Conservation (phyloP, 2,888 invertebrate species). For the Seira musarum region DNA sequence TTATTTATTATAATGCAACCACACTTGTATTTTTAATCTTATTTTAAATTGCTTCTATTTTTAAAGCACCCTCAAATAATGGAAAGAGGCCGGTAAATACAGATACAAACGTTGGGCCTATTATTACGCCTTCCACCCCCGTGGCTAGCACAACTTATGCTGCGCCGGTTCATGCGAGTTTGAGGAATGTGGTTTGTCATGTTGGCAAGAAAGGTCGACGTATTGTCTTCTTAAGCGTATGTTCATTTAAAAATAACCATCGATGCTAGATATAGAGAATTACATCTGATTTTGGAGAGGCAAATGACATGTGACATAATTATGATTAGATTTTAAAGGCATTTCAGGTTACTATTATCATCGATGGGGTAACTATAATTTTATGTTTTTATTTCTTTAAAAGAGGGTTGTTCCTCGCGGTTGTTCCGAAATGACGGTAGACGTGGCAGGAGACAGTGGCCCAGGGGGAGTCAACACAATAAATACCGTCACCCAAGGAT, state of each 20-base stretch:
- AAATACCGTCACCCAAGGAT: constrained; percentile 68
- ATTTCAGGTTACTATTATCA: too few relatives aligned
- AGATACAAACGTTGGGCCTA: constrained; percentile 56
- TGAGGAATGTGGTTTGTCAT: constrained; percentile 69
- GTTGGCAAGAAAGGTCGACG: constrained; percentile 69
- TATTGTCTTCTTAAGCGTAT: constrained; percentile 68
- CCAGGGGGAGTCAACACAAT: constrained; percentile 61
- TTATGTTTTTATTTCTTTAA: constrained; percentile 36
- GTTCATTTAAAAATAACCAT: too few relatives aligned
- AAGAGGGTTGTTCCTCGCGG: constrained; percentile 69
- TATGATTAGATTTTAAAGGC: too few relatives aligned
- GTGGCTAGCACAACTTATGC: constrained; percentile 47
- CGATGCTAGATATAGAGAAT: too few relatives aligned
- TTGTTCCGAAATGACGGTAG: constrained; percentile 68
- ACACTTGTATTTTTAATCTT: too few relatives aligned
- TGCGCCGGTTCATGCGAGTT: constrained; percentile 63
- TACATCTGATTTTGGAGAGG: too few relatives aligned
- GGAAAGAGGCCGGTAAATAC: constrained; percentile 64
- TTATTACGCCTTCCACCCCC: constrained; percentile 45
- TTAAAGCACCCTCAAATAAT: constrained; percentile 4
- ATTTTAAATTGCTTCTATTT: too few relatives aligned
- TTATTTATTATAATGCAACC: background rate
- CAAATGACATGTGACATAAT: too few relatives aligned
- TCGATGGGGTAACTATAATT: background rate
- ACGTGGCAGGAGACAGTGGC: constrained; percentile 57